Conservation (phyloP, 2,113 vertebrate species). For the Aepyceros melampus region DNA sequence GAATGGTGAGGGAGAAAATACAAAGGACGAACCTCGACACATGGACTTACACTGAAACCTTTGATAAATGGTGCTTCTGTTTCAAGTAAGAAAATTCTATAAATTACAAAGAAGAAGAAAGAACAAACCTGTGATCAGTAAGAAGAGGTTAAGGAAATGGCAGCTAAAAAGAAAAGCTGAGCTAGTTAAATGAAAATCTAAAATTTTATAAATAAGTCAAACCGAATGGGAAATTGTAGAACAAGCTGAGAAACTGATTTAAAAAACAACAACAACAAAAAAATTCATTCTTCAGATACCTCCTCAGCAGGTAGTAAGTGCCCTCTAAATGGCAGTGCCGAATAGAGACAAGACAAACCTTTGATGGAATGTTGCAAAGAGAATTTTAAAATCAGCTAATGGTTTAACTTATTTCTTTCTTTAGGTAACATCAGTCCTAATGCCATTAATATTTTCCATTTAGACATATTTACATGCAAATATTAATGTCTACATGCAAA, state of each 20-base stretch:
- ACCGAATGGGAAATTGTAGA: neutral
- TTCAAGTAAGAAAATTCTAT: neutral
- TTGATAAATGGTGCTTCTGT: neutral
- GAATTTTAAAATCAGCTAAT: neutral
- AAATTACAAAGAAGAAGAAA: neutral
- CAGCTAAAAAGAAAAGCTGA: constrained; percentile 8
- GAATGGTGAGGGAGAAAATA: constrained; percentile 24
- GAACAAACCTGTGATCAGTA: neutral
- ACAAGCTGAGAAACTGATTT: neutral
- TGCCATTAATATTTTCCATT: neutral
- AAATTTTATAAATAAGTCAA: neutral
- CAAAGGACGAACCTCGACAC: neutral
- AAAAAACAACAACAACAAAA: neutral
- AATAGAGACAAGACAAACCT: neutral
- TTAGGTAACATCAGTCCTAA: neutral
- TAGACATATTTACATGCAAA: neutral
- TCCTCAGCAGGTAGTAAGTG: neutral
- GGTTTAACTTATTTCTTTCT: neutral
- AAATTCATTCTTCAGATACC: neutral
- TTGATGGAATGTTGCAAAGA: neutral
- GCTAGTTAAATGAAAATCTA: neutral
- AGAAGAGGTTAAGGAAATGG: neutral
- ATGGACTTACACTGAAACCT: neutral
- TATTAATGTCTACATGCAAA: neutral
- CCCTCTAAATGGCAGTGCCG: too few relatives aligned